Base-by-base conservation (phyloP, 1,140 invertebrate genomes). In the Drosophila ohnishii region DNA sequence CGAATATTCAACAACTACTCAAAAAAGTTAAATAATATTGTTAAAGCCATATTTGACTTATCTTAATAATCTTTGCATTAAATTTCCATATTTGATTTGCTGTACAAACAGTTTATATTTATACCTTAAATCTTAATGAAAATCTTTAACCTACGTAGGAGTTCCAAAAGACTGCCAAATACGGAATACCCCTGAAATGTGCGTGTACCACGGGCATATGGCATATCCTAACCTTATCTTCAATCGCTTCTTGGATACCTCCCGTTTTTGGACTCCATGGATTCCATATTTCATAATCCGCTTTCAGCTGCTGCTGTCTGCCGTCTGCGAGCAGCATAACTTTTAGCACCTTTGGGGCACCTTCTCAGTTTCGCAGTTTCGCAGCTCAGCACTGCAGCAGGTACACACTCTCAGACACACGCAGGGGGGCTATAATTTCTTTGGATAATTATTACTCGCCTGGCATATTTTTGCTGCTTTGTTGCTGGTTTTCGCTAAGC, bases 371-470 rank as follows among this genome's bases (percentile, higher is more conserved):
- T 59, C 67, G 37, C 58, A 53, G 79, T 77, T 74, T 83, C 75
- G 57, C 65, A 76, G 50, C 50, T 53, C 32, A 53, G 32, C 50
- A 60, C 78, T 86, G 81, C 82, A 78, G 48, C 64, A 55, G 51
- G 50, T 48, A 60, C 55, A 40, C 51, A 14, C 45, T 60, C 42
- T 51, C 50, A 45, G 25, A 61, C 32, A 58, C 42, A 32, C 60
- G 37, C 44, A 44, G 47, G 28, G 42, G 51, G 50, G 65, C 75
- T 72, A 86, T 78, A 72, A 87, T 87, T 82, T 76, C 79, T 82
- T 87, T 77, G 75, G 75, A 79, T 78, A 82, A 69, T 82, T 73
- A 82, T 87, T 78, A 78, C 74, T 61, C 53, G 70, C 40, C 69
- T 78, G 77, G 70, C 70, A 62, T 63, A 63, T 81, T 69, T 56